Evolutionary conservation across 2,113 vertebrate species (phyloP).

Genomic region (Petroica traversi): DNA sequence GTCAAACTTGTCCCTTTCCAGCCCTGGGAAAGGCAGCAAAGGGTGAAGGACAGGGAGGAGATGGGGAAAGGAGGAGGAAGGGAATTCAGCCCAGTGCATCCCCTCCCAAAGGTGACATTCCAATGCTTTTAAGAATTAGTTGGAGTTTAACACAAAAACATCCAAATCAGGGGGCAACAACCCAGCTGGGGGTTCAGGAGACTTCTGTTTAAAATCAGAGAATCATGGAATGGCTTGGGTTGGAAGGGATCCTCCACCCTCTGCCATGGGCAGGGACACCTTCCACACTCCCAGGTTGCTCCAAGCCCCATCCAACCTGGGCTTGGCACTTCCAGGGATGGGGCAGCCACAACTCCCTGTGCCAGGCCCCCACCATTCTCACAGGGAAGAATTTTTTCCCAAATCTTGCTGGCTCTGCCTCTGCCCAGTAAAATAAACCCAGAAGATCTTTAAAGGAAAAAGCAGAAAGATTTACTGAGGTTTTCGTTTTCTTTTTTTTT

Average conservation of each 20-base stretch:
- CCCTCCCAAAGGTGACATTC: background rate
- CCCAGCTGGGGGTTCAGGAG: background rate
- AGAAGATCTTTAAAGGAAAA: background rate
- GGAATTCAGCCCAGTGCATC: background rate
- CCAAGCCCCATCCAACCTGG: accelerated
- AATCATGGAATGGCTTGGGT: background rate
- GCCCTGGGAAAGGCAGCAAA: slow-evolving; percentile 72
- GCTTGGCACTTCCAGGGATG: background rate
- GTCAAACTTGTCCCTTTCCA: slow-evolving; percentile 97
- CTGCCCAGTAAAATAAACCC: background rate
- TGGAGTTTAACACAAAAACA: background rate
- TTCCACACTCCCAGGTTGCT: accelerated
- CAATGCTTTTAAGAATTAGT: background rate
- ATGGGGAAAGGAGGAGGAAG: background rate
- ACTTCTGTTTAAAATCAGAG: background rate
- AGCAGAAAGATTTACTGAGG: background rate
- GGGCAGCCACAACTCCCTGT: background rate
- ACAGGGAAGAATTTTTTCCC: background rate
- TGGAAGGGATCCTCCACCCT: background rate
- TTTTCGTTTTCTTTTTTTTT: background rate
- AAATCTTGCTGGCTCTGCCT: background rate
- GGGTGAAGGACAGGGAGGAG: background rate
- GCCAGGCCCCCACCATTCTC: background rate
- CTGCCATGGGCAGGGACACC: background rate
- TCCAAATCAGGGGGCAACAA: background rate